phyloP scores from a whole-genome alignment of 1,140 invertebrate genomes.

The Diorhabda carinulata region DNA sequence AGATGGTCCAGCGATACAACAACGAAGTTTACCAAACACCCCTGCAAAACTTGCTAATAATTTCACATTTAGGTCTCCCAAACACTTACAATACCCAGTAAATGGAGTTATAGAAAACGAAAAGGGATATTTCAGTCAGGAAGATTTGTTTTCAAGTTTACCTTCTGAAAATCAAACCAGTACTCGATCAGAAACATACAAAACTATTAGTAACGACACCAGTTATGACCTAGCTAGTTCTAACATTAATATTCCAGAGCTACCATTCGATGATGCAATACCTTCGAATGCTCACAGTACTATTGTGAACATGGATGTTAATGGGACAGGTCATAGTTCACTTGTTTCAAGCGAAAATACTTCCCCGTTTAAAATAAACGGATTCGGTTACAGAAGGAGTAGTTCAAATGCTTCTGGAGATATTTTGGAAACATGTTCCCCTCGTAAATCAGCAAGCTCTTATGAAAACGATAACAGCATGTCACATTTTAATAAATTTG shows the following conservation, averaged over 20 bases:
- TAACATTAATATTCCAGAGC: conserved; percentile 34
- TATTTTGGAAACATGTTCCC: neutral
- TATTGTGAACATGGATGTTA: neutral
- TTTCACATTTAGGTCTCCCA: conserved; percentile 1
- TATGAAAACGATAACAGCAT: conserved; percentile 8
- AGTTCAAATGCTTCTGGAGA: neutral
- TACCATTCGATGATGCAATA: conserved; percentile 30
- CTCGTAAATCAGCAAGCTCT: neutral
- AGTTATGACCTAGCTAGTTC: conserved; percentile 36
- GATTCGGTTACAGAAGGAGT: neutral
- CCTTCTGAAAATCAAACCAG: conserved; percentile 31
- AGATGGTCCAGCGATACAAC: conserved; percentile 7
- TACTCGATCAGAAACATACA: conserved; percentile 31
- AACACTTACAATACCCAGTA: neutral
- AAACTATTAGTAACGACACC: conserved; percentile 28
- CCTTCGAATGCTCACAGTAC: neutral
- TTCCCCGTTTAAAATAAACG: neutral
- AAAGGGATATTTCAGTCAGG: conserved; percentile 24
- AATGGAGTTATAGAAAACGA: conserved; percentile 13
- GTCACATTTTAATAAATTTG: conserved; percentile 30
- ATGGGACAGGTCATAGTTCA: neutral
- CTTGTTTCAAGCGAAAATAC: neutral
- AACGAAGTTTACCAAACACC: conserved; percentile 11
- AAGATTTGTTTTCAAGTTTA: conserved; percentile 34
- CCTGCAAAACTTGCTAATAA: conserved; percentile 7